Evolutionary conservation across 2,113 vertebrate genomes (phyloP).

Genomic region (Hippopotamus amphibius): DNA sequence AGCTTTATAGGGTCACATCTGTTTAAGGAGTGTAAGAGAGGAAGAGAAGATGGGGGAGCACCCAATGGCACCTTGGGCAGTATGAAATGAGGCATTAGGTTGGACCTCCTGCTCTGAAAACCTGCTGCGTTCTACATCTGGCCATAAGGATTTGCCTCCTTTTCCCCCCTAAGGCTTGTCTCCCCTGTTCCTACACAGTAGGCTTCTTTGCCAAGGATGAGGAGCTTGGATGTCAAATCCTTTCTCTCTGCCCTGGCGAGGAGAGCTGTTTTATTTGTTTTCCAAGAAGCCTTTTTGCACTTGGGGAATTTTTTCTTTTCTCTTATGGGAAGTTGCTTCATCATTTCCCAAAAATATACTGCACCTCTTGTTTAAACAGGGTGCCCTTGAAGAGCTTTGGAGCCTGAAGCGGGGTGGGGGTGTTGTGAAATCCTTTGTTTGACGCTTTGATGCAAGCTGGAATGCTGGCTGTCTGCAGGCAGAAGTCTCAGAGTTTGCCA

Average conservation of each 20-base stretch:
- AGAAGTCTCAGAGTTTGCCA: conserved; percentile 46
- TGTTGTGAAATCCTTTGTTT: conserved; percentile 80
- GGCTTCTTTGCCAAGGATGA: conserved; percentile 55
- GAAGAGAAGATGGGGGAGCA: not conserved
- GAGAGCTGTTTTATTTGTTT: conserved; percentile 67
- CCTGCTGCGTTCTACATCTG: not conserved
- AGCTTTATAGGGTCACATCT: not conserved
- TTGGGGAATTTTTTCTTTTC: conserved; percentile 75
- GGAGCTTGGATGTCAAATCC: conserved; percentile 48
- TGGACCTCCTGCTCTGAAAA: not conserved
- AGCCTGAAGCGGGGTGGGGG: conserved; percentile 51
- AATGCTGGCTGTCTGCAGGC: conserved; percentile 42
- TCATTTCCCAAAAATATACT: conserved; percentile 79
- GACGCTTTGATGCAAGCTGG: conserved; percentile 45
- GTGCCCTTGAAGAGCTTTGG: conserved; percentile 72
- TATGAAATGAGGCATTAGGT: not conserved
- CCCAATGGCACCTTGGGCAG: not conserved
- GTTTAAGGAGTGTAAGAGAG: not conserved
- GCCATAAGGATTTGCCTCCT: not conserved
- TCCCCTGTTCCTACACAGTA: not conserved
- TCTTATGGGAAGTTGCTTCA: conserved; percentile 79
- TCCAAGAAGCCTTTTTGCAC: conserved; percentile 75
- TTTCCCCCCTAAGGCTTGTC: not conserved
- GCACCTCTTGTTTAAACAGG: conserved; percentile 77
- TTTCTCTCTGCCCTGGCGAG: conserved; percentile 66